A percentile compares a stretch with the other conserved stretches of the same genome.
These are phyloP conservation scores for Okamejei kenojei DNA, from an alignment of 2,797 vertebrate genomes.

Conservation along the genomic window DNA sequence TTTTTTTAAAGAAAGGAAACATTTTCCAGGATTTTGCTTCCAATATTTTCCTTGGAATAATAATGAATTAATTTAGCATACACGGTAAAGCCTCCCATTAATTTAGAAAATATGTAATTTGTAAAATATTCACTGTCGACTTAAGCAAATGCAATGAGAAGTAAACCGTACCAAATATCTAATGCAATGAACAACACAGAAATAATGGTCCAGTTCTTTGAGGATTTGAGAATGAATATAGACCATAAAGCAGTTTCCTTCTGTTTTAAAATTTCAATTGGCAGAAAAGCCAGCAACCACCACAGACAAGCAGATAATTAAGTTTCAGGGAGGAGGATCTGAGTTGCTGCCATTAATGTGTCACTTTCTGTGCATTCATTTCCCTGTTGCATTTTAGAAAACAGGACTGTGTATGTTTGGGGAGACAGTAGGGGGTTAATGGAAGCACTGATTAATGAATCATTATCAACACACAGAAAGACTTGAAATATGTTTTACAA, in stretches of 20 bases:
- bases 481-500: slow-evolving; percentile 36
- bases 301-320: slow-evolving; percentile 38
- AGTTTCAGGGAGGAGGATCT: slow-evolving; percentile 26
- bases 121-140: slow-evolving; percentile 16
- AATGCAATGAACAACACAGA: slow-evolving; percentile 49
- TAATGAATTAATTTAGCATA: not conserved
- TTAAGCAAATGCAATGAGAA: slow-evolving; percentile 28
- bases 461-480: slow-evolving; percentile 12
- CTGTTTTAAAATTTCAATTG: slow-evolving; percentile 42
- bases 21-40: not conserved
- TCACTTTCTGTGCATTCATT: slow-evolving; percentile 23
- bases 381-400: slow-evolving; percentile 13
- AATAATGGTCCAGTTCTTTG: slow-evolving; percentile 44
- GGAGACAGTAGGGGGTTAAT: slow-evolving; percentile 31
- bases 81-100: not conserved
- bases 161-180: slow-evolving; percentile 2
- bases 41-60: not conserved
- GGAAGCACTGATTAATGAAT: slow-evolving; percentile 37
- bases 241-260: slow-evolving; percentile 40
- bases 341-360: slow-evolving; percentile 25
- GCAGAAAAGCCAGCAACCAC: slow-evolving; percentile 39
- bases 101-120: slow-evolving; percentile 8
- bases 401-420: slow-evolving; percentile 28
- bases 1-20: not conserved
- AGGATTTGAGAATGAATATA: slow-evolving; percentile 45